Base-by-base conservation (phyloP, 2,888 invertebrate species). In the Diaprepes abbreviatus region DNA sequence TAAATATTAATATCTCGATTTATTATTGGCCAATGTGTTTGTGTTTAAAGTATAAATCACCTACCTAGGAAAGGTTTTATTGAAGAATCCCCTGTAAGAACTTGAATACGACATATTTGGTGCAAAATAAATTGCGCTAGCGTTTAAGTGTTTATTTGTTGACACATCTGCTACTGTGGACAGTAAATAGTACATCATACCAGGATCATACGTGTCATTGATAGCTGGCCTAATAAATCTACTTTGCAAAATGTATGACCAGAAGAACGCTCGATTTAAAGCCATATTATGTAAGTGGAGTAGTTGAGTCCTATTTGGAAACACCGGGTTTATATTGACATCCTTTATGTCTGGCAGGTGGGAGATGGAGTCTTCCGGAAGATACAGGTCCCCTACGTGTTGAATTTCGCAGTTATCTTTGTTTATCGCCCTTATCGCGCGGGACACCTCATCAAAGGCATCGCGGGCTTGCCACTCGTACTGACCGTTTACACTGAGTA, bases 171-270 rank as follows among this genome's bases (percentile, higher is more conserved):
- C 97, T 0, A 97, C 94, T 0, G 96, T 93, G 0, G 97, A 97
- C 43, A 98, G 85, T 81, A 97, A 96, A 80, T 96, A 96, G 81
- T 98, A 98, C 95, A 97, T 96, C 92, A 98, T 95, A 60, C 98
- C 98, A 0, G 98, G 98, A 85, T 98, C 97, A 77, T 95, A 95
- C 0, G 95, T 94, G 79, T 95, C 95, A 81, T 95, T 95, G 17
- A 94, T 94, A 0, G 94, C 94, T 0, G 95, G 95, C 24, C 95
- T 87, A 75, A 95, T 95, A 77, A 95, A 95, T 73, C 96, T 74
- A 21, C 95, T 94, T 81, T 96, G 96, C 0, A 96, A 88, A 66
- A 96, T 94, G 77, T 95, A 97, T 83, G 96, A 96, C 93, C 95
- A 97, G 84, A 95, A 98, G 84, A 97, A 98, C 0, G 97, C 96